Conservation (phyloP, 2,113 vertebrate genomes). For the Chionis minor region DNA sequence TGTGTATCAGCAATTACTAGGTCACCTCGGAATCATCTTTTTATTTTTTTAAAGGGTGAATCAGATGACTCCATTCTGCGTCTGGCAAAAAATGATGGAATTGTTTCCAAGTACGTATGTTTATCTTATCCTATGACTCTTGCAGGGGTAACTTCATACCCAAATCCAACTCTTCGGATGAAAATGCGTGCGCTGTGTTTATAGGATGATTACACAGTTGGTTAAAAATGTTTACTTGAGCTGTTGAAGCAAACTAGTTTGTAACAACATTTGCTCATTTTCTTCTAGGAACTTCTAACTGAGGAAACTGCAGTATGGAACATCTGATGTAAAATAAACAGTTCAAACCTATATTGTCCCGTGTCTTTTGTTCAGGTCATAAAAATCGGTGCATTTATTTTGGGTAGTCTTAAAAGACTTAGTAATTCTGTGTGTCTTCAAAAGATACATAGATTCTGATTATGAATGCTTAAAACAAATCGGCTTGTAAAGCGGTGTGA, state of each 20-base stretch:
- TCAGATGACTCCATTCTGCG: conserved; percentile 94
- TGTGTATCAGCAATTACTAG: background rate
- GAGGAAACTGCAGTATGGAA: background rate
- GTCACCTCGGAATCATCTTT: background rate
- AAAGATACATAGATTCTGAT: background rate
- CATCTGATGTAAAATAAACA: conserved; percentile 78
- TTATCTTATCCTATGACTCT: background rate
- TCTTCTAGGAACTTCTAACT: conserved; percentile 80
- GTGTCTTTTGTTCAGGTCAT: background rate
- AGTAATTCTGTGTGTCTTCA: background rate
- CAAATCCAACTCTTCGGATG: background rate
- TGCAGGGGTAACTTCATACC: background rate
- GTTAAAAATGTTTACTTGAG: background rate
- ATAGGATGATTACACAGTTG: background rate
- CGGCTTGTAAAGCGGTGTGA: background rate
- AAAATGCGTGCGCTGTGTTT: background rate
- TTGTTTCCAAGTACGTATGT: conserved; percentile 88
- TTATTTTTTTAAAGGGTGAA: conserved; percentile 75
- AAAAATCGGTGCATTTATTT: background rate
- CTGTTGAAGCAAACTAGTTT: background rate
- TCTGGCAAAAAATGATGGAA: conserved; percentile 85
- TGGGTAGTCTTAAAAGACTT: background rate
- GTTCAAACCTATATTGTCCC: background rate
- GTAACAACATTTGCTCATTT: conserved; percentile 16
- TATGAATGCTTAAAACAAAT: background rate